phyloP scores from a whole-genome alignment of 2,797 vertebrate species.

The Muscicapa striata region DNA sequence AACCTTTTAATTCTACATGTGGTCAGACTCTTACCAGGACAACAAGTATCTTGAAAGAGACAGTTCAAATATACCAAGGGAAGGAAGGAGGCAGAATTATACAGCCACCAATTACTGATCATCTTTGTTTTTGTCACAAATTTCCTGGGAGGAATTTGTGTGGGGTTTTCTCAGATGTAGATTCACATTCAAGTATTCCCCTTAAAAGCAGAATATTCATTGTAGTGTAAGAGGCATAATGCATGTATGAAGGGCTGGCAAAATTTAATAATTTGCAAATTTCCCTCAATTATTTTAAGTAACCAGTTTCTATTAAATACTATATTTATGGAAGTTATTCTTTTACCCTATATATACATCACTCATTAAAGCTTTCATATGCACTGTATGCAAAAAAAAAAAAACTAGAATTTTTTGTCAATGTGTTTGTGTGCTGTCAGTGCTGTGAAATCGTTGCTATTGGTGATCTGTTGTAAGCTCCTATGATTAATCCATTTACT shows the following conservation, averaged over 20 bases:
- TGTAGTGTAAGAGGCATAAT: neutral
- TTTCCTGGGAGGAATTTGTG: neutral
- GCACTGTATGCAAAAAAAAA: conserved; percentile 58
- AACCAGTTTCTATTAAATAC: neutral
- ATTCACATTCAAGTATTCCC: neutral
- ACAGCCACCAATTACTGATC: neutral
- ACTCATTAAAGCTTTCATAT: conserved; percentile 61
- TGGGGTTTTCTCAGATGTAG: neutral
- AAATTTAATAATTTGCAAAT: neutral
- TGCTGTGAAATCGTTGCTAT: conserved; percentile 64
- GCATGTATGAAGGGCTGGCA: neutral
- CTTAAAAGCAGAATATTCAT: neutral
- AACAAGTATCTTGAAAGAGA: neutral
- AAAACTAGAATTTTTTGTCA: conserved; percentile 1
- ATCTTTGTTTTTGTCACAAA: neutral
- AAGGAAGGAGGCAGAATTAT: neutral
- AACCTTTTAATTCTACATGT: neutral
- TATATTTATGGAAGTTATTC: neutral
- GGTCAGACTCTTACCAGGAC: neutral
- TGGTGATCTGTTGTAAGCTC: conserved; percentile 51
- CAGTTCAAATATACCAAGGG: neutral
- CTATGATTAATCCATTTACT: conserved; percentile 62
- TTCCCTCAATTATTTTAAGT: neutral
- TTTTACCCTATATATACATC: neutral
- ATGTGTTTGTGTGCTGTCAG: conserved; percentile 63